Percentiles rank a stretch among this genome's conserved stretches.
These are phyloP conservation scores for Limnephilus marmoratus DNA, from an alignment of 2,888 invertebrate genomes.

Conservation along the genomic window DNA sequence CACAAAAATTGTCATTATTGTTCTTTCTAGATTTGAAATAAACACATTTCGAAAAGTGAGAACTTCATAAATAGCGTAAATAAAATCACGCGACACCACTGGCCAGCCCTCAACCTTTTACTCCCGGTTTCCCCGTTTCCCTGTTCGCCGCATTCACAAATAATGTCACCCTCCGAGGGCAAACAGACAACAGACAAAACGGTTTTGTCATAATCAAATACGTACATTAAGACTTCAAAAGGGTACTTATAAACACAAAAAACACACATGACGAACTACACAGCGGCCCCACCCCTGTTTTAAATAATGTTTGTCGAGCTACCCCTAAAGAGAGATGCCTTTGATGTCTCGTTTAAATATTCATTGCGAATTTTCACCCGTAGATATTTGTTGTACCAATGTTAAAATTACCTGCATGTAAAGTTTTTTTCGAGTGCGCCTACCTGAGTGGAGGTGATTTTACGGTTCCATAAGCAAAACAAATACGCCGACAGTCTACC, in stretches of 20 bases:
- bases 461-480: conserved; percentile 15
- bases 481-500: conserved; percentile 30
- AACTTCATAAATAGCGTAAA: not conserved
- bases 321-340: conserved; percentile 55
- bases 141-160: conserved; percentile 25
- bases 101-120: not conserved
- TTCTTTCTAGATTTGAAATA: too few relatives aligned
- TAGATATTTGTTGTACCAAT: conserved; percentile 43
- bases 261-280: conserved; percentile 55
- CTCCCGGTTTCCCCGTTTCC: not conserved
- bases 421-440: conserved; percentile 30
- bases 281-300: conserved; percentile 53
- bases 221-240: conserved; percentile 65
- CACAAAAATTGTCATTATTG: too few relatives aligned
- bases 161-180: conserved; percentile 55
- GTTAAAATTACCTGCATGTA: conserved; percentile 61
- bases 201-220: conserved; percentile 66
- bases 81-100: not conserved
- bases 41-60: too few relatives aligned
- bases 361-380: conserved; percentile 64
- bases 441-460: not conserved
- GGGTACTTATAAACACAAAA: conserved; percentile 55
- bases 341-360: conserved; percentile 66
- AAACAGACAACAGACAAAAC: conserved; percentile 63
- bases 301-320: conserved; percentile 62